A percentile compares a stretch with the other conserved stretches of the same genome.
Conservation (phyloP, 2,888 invertebrate species). For the Tromatobia lineatoria region DNA sequence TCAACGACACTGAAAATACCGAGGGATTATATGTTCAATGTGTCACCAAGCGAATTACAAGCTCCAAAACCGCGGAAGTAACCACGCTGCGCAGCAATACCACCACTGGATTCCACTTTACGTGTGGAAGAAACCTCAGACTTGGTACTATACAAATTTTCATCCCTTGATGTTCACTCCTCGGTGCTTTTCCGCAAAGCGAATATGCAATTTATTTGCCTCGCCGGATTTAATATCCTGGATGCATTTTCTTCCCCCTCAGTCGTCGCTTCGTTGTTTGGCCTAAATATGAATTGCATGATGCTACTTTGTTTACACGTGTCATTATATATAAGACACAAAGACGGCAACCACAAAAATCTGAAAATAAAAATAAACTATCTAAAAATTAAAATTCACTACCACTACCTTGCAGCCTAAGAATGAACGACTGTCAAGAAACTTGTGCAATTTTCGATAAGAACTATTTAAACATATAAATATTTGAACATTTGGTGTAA, state of each 20-base stretch:
- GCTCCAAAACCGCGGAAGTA: conserved; percentile 53
- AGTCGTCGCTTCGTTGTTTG: conserved; percentile 19
- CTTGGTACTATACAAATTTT: conserved; percentile 15
- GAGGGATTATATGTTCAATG: conserved; percentile 24
- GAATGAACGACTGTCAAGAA: too few species aligned
- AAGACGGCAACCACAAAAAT: not conserved
- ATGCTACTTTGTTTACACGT: not conserved
- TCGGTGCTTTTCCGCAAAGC: conserved; percentile 30
- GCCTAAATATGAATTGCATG: conserved; percentile 34
- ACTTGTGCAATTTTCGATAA: too few species aligned
- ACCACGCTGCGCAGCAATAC: conserved; percentile 31
- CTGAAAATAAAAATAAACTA: too few species aligned
- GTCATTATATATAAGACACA: not conserved
- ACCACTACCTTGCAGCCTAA: too few species aligned
- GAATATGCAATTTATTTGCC: conserved; percentile 55
- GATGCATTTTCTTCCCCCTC: conserved; percentile 27
- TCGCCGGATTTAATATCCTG: conserved; percentile 49
- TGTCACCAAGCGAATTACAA: conserved; percentile 48
- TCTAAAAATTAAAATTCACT: too few species aligned
- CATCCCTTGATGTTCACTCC: conserved; percentile 31
- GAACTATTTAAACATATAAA: too few species aligned
- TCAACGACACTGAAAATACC: conserved; percentile 11
- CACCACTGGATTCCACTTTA: conserved; percentile 24
- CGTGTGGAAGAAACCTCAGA: conserved; percentile 33
- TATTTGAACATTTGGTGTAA: too few species aligned